Evolutionary conservation across 2,797 vertebrate genomes (phyloP).

Genomic region (Triplophysa bombifrons): DNA sequence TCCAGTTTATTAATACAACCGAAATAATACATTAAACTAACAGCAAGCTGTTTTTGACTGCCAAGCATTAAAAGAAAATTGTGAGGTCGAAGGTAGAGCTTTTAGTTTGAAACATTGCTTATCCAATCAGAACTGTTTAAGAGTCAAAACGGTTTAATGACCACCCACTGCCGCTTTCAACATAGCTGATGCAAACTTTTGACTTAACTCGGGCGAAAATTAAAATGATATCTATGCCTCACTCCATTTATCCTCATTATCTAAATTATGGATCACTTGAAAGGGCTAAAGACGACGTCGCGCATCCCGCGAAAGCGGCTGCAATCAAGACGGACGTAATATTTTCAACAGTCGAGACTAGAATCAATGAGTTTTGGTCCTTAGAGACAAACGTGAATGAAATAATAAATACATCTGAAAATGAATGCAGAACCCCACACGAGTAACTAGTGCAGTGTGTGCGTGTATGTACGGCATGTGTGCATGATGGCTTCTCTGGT

Average conservation of each 20-base stretch:
- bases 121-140: not conserved
- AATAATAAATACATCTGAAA: conserved; percentile 59
- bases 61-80: not conserved
- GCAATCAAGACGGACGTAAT: conserved; percentile 49
- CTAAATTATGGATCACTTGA: conserved; percentile 33
- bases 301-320: conserved; percentile 27
- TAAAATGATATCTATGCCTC: not conserved
- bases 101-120: not conserved
- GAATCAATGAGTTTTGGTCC: conserved; percentile 58
- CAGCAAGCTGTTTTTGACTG: not conserved
- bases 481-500: conserved; percentile 34
- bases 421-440: not conserved
- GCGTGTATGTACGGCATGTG: conserved; percentile 5
- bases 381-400: conserved; percentile 27
- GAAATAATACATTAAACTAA: not conserved
- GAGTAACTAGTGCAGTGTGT: not conserved
- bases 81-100: not conserved
- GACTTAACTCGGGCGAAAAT: not conserved
- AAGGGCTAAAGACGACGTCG: conserved; percentile 16
- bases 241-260: conserved; percentile 7
- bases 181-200: not conserved
- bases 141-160: not conserved
- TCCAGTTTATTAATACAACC: not conserved
- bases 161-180: not conserved
- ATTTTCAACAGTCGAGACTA: conserved; percentile 43